Percentiles rank a stretch among this genome's conserved stretches.
Conservation (phyloP, 1,140 invertebrate species). For the Parasteatoda tepidariorum region DNA sequence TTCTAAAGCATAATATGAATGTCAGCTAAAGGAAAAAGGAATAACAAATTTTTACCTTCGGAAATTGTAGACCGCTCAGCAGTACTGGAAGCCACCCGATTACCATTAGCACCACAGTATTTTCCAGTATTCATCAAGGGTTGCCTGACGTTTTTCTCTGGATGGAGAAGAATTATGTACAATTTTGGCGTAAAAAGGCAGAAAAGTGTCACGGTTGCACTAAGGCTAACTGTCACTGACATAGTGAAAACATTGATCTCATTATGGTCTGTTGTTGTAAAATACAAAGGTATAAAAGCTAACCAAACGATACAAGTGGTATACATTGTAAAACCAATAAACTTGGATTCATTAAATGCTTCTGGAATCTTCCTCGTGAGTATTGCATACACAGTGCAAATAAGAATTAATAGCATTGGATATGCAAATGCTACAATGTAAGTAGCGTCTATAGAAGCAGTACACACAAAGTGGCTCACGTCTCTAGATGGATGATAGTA, state of each 20-base stretch:
- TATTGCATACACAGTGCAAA: slow-evolving; percentile 90
- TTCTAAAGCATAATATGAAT: no score
- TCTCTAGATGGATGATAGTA: slow-evolving; percentile 88
- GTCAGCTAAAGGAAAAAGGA: not conserved
- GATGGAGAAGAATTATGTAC: slow-evolving; percentile 92
- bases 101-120: not conserved
- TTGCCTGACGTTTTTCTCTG: slow-evolving; percentile 91
- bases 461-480: slow-evolving; percentile 89
- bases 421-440: slow-evolving; percentile 91
- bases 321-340: no score
- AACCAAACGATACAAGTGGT: slow-evolving; percentile 95
- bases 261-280: slow-evolving; percentile 85
- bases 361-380: slow-evolving; percentile 93
- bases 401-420: slow-evolving; percentile 85
- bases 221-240: slow-evolving; percentile 90
- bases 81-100: not conserved
- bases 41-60: not conserved
- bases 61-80: not conserved
- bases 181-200: slow-evolving; percentile 94
- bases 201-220: slow-evolving; percentile 87
- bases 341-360: slow-evolving; percentile 94
- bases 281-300: slow-evolving; percentile 88
- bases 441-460: slow-evolving; percentile 85
- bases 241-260: slow-evolving; percentile 89
- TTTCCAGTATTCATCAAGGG: slow-evolving; percentile 80